Evolutionary conservation across 2,888 invertebrate species (phyloP).

Genomic region (Iselma pallidipennis): DNA sequence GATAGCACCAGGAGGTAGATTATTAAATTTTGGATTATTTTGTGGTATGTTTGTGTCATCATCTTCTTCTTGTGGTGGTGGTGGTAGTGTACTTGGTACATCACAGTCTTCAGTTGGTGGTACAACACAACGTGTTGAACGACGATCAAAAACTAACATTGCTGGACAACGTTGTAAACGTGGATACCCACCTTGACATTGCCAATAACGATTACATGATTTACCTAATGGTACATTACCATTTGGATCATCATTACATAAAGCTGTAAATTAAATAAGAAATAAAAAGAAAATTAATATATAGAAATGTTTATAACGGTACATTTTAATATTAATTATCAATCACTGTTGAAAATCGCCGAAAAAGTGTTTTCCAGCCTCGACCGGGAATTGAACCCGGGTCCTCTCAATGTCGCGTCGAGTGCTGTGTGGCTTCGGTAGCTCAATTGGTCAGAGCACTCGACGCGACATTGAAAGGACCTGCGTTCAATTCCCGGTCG

Average conservation of each 20-base stretch:
- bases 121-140: constrained; percentile 82
- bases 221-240: constrained; percentile 90
- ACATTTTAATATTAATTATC: too few relatives aligned
- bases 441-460: too few relatives aligned
- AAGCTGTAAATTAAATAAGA: constrained; percentile 64
- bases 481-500: too few relatives aligned
- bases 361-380: too few relatives aligned
- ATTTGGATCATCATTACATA: constrained; percentile 89
- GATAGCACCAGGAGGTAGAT: constrained; percentile 54
- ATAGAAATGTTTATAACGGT: not conserved
- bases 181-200: constrained; percentile 91
- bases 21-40: constrained; percentile 50
- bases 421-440: too few relatives aligned
- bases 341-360: too few relatives aligned
- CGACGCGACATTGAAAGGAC: too few relatives aligned
- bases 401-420: too few relatives aligned
- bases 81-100: constrained; percentile 75
- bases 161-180: constrained; percentile 88
- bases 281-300: not conserved
- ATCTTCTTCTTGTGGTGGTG: constrained; percentile 61
- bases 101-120: constrained; percentile 91
- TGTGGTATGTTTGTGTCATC: constrained; percentile 41
- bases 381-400: too few relatives aligned
- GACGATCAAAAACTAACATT: constrained; percentile 83
- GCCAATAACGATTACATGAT: constrained; percentile 93